Base-by-base conservation (phyloP, 2,888 invertebrate genomes). In the Lissocephala sabroskyi region DNA sequence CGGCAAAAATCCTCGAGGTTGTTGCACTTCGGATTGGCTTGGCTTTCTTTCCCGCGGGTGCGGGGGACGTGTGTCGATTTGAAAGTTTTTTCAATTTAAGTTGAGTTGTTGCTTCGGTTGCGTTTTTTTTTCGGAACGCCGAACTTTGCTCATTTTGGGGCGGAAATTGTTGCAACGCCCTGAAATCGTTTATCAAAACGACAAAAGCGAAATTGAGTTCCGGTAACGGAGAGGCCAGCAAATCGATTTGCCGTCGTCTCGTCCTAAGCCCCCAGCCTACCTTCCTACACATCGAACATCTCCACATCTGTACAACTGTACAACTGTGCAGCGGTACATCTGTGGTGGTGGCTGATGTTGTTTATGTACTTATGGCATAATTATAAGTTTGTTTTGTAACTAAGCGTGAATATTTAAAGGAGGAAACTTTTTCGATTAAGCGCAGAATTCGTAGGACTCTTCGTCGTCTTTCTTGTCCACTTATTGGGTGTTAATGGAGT, bases 101-200 rank as follows among this genome's bases (percentile, higher is more conserved):
- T 18, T 19, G 18, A 19, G 28, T 26, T 29, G 16, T 78, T 70
- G 67, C 78, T 29, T 9, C 11, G 13, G 13, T 19, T 32, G n/a
- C 10, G 28, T 3, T 30, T 65, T 76, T 61, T 51, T 48, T 59
- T 52, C 23, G 43, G 30, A 45, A n/a, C 9, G 42, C 14, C 40
- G 47, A 23, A 29, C 53, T 47, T 45, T 53, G 56, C 58, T 75
- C 71, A 65, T 74, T 79, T 75, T 64, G 54, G 64, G 71, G 78
- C 79, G 75, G 75, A 76, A 77, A 77, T 79, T 79, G 79, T 75
- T 76, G 75, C 75, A 76, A 76, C 75, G 75, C 75, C 79, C 75
- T 59, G 65, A 58, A 79, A 79, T 79, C 79, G 79, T 79, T 76
- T 79, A 77, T 79, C 75, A 76, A 68, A 79, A 76, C 62, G 71